A percentile compares a stretch with the other conserved stretches of the same genome.
Evolutionary conservation across 1,140 invertebrate species (phyloP).

Genomic region (Pseudomyrmex cubaensis): DNA sequence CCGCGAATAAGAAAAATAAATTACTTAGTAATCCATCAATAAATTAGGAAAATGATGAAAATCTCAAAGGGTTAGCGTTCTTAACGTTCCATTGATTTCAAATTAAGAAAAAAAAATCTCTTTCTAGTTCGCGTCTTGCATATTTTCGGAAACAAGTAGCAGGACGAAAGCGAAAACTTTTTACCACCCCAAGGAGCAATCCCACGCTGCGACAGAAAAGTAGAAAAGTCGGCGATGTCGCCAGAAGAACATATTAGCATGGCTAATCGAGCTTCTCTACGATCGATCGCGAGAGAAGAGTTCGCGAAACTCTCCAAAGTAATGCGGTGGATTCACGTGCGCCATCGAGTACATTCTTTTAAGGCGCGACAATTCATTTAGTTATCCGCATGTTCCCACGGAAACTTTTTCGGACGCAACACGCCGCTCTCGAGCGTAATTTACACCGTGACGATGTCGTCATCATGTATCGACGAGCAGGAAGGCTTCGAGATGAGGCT

Average conservation of each 20-base stretch:
- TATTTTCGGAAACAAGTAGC: conserved; percentile 41
- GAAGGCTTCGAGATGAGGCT: background rate
- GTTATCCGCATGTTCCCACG: conserved; percentile 29
- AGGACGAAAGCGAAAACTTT: conserved; percentile 41
- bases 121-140: conserved; percentile 4
- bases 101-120: conserved; percentile 32
- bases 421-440: conserved; percentile 60
- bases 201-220: conserved; percentile 15
- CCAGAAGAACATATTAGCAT: conserved; percentile 75
- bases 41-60: too few species aligned
- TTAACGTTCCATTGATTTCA: conserved; percentile 16
- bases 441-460: conserved; percentile 53
- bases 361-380: conserved; percentile 58
- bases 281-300: conserved; percentile 53
- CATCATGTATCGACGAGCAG: conserved; percentile 13
- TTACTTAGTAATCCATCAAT: background rate
- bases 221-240: conserved; percentile 56
- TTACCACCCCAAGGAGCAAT: conserved; percentile 27
- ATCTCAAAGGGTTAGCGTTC: too few species aligned
- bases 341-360: background rate
- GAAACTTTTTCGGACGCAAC: conserved; percentile 30
- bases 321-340: conserved; percentile 14
- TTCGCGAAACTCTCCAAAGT: conserved; percentile 24
- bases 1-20: background rate
- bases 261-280: conserved; percentile 71